Evolutionary conservation across 2,113 vertebrate genomes (phyloP), one percentile per base, ranked within the genome.

Genomic region (Dascyllus trimaculatus): DNA sequence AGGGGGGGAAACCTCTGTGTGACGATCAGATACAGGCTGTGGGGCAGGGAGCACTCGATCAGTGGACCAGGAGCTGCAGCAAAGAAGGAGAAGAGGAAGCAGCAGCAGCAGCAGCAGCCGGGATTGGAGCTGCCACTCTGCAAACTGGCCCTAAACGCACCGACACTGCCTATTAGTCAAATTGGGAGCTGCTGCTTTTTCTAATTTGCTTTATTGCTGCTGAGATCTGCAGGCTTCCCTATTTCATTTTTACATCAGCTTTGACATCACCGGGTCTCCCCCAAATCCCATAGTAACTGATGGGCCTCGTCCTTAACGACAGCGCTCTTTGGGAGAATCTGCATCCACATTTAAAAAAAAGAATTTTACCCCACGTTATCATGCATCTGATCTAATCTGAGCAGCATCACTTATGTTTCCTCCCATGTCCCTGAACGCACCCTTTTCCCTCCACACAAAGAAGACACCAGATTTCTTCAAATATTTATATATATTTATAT

Each of bases 401-500:
- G 21, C 46, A 72, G 24, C 14, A 64, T 25, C 15, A 25, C 11
- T 17, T 24, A 6, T 2, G 14, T 63, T 67, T 46, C 24, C 22
- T 57, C 19, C 1, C 4, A 52, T 43, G 74, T 18, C 76, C 79
- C 66, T 83, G 69, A 89, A 83, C 51, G 67, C 85, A 81, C 13
- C 29, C 80, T 18, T 45, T 14, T 4, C 10, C 11, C 8, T 24
- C 14, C 25, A 65, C 45, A 49, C 22, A 63, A 49, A 72, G 10
- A 71, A 0, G 11, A 68, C 65, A 62, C 69, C 86, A 43, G 78
- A 81, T 59, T 78, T 78, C 82, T 87, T 94, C 88, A 91, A 91
- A 90, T 94, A 91, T 92, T 85, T 90, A 91, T 92, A 90, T 82
- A 85, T 86, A 87, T 92, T 83, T 90, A 85, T 93, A 87, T 91